Percentiles rank a stretch among this genome's conserved stretches.
Evolutionary conservation across 1,140 invertebrate genomes (phyloP).

Genomic region (Dendroctonus valens): DNA sequence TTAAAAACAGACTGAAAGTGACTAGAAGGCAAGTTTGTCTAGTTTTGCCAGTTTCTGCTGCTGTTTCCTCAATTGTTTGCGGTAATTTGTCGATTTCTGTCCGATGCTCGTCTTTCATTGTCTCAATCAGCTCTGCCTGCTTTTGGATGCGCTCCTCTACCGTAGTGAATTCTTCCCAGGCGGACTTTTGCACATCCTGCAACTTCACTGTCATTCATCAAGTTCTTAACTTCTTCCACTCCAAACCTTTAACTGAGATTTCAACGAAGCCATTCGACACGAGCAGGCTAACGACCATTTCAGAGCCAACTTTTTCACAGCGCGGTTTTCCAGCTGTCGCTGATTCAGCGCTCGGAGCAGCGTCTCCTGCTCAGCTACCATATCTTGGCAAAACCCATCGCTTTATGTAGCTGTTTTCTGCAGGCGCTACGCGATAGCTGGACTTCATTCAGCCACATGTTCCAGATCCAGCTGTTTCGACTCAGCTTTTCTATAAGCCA

Average conservation of each 20-base stretch:
- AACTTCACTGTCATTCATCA: conserved; percentile 34
- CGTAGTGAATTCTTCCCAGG: conserved; percentile 54
- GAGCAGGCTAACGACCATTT: too few relatives aligned
- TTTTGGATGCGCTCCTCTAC: conserved; percentile 56
- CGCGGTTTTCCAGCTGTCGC: conserved; percentile 55
- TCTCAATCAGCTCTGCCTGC: conserved; percentile 52
- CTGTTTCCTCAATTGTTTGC: conserved; percentile 55
- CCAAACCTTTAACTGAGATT: conserved; percentile 55
- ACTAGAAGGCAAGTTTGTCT: conserved; percentile 35
- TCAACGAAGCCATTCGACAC: conserved; percentile 54
- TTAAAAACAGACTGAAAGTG: conserved; percentile 45
- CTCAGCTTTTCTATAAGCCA: conserved; percentile 51
- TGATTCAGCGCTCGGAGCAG: conserved; percentile 52
- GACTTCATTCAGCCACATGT: conserved; percentile 50
- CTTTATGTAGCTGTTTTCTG: conserved; percentile 57
- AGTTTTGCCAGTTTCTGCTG: conserved; percentile 49
- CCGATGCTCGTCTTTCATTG: conserved; percentile 55
- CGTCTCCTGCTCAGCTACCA: conserved; percentile 58
- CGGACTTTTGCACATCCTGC: conserved; percentile 56
- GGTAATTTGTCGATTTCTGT: conserved; percentile 54
- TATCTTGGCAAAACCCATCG: conserved; percentile 55
- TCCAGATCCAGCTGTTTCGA: conserved; percentile 53
- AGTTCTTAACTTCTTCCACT: background rate
- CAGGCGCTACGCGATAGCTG: conserved; percentile 56
- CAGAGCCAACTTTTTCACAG: conserved; percentile 54